A percentile compares a stretch with the other conserved stretches of the same genome.
phyloP scores from a whole-genome alignment of 1,140 invertebrate species.

The Contarinia nasturtii region DNA sequence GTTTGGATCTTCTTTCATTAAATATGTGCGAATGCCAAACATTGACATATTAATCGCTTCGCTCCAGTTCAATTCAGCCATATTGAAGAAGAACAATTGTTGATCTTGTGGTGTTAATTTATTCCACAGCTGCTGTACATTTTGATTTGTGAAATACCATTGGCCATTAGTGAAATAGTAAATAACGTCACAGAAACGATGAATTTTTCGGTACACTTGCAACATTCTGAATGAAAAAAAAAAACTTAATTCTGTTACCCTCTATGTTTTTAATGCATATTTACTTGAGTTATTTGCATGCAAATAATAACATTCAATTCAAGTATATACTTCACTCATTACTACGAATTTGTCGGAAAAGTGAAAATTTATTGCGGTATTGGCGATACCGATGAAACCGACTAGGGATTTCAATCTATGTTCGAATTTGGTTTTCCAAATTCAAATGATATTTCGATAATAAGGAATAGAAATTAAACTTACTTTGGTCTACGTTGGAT shows the following conservation, averaged over 20 bases:
- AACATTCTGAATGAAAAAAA: conserved; percentile 46
- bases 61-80: conserved; percentile 44
- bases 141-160: conserved; percentile 51
- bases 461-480: conserved; percentile 5
- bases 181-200: conserved; percentile 44
- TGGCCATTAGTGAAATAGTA: conserved; percentile 48
- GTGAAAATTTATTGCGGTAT: too few relatives aligned
- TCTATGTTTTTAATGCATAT: too few relatives aligned
- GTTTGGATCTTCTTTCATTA: conserved; percentile 48
- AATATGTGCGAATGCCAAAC: conserved; percentile 41
- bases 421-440: too few relatives aligned
- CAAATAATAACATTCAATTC: too few relatives aligned
- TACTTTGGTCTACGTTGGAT: conserved; percentile 34
- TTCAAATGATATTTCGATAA: too few relatives aligned
- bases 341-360: too few relatives aligned
- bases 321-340: too few relatives aligned
- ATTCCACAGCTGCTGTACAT: conserved; percentile 36
- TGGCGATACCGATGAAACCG: too few relatives aligned
- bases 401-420: too few relatives aligned
- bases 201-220: conserved; percentile 51
- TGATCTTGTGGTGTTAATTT: conserved; percentile 39
- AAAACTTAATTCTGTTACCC: too few relatives aligned
- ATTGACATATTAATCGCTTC: conserved; percentile 39
- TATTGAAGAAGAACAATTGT: conserved; percentile 45
- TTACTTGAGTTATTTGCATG: background rate